A percentile compares a stretch with the other conserved stretches of the same genome.
These are phyloP conservation scores for Notodonta dromedarius DNA, from an alignment of 2,888 invertebrate species.

Conservation along the genomic window DNA sequence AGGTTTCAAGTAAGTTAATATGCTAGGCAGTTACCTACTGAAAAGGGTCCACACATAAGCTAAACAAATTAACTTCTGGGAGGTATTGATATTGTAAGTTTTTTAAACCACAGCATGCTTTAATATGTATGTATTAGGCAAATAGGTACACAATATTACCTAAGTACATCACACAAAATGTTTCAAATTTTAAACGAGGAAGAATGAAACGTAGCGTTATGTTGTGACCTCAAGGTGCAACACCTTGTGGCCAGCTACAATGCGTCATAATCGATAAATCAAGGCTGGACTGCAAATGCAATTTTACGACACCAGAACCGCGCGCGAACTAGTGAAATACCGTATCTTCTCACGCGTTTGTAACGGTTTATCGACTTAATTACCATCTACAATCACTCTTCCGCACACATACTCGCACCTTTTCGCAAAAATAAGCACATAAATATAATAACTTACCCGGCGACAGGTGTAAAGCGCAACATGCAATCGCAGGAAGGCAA, in stretches of 20 bases:
- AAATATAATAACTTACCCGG: constrained; percentile 64
- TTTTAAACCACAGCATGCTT: too few relatives aligned
- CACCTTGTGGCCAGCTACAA: constrained; percentile 30
- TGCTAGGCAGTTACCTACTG: too few relatives aligned
- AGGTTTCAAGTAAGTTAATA: too few relatives aligned
- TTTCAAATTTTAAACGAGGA: constrained; percentile 4
- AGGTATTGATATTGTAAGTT: too few relatives aligned
- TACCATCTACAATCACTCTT: constrained; percentile 15
- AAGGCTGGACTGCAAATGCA: constrained; percentile 64
- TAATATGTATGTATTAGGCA: too few relatives aligned
- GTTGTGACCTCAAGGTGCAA: constrained; percentile 17
- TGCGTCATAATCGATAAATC: constrained; percentile 66
- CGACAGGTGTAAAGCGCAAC: constrained; percentile 65
- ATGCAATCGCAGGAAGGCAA: constrained; percentile 39
- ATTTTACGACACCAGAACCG: constrained; percentile 43
- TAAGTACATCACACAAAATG: too few relatives aligned
- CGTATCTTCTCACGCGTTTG: constrained; percentile 26
- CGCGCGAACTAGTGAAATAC: constrained; percentile 21
- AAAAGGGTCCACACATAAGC: too few relatives aligned
- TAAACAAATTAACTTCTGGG: too few relatives aligned
- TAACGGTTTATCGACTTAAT: constrained; percentile 36
- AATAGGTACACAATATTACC: too few relatives aligned
- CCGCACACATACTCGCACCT: constrained; percentile 13
- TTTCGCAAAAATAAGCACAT: constrained; percentile 33
- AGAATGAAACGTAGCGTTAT: neutral